phyloP scores from a whole-genome alignment of 1,140 invertebrate genomes.

The Pseudomyrmex dendroicus region DNA sequence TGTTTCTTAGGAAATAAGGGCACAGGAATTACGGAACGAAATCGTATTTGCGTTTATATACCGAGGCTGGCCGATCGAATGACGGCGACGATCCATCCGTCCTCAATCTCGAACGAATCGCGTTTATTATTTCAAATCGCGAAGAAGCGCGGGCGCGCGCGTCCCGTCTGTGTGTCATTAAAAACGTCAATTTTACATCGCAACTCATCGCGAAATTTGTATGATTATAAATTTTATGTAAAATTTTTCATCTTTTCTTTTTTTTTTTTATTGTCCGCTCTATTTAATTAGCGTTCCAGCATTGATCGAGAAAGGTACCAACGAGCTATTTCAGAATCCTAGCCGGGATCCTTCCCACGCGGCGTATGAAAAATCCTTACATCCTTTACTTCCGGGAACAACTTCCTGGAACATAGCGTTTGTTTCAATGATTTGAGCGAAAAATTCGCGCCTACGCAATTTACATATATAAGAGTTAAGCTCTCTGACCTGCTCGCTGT shows the following conservation, averaged over 20 bases:
- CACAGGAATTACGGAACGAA: slow-evolving; percentile 73
- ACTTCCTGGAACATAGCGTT: neutral
- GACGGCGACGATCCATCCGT: slow-evolving; percentile 8
- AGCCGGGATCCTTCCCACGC: neutral
- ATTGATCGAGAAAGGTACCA: neutral
- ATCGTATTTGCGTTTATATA: slow-evolving; percentile 71
- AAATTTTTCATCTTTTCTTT: too few species aligned
- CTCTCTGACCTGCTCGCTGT: slow-evolving; percentile 59
- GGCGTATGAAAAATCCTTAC: neutral
- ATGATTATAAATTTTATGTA: neutral
- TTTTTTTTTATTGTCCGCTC: neutral
- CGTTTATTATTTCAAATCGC: slow-evolving; percentile 13
- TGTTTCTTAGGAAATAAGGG: slow-evolving; percentile 79
- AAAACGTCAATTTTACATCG: neutral
- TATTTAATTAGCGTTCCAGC: neutral
- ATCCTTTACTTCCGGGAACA: neutral
- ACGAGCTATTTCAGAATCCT: neutral
- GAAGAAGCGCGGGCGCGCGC: neutral
- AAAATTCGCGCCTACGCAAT: slow-evolving; percentile 67
- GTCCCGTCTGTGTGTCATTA: neutral
- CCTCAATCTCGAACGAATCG: slow-evolving; percentile 18
- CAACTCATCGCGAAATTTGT: neutral
- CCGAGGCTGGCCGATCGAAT: slow-evolving; percentile 71
- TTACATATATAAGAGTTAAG: slow-evolving; percentile 74
- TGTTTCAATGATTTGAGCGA: slow-evolving; percentile 64